A percentile compares a stretch with the other conserved stretches of the same genome.
These are phyloP conservation scores for Neodiprion lecontei DNA, from an alignment of 1,140 invertebrate genomes.

Conservation along the genomic window DNA sequence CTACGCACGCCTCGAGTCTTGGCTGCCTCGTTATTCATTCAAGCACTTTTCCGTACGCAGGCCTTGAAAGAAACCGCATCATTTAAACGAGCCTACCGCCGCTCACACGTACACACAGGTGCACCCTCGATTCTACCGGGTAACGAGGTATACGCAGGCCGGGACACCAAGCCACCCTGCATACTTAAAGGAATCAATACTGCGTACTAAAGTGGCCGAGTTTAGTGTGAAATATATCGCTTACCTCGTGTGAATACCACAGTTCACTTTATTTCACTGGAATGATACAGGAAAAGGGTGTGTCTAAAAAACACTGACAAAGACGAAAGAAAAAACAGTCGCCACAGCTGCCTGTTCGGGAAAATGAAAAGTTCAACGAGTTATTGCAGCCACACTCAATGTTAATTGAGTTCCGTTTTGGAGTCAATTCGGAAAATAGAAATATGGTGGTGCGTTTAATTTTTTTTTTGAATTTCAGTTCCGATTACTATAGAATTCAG, in stretches of 20 bases:
- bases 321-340: no score
- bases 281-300: background rate
- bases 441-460: background rate
- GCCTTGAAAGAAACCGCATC: slow-evolving; percentile 58
- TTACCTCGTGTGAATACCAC: background rate
- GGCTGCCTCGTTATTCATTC: slow-evolving; percentile 52
- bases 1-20: slow-evolving; percentile 46
- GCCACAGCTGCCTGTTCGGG: no score
- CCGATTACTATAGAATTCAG: background rate
- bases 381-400: no score
- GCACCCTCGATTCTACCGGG: background rate
- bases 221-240: background rate
- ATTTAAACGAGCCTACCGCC: slow-evolving; percentile 40
- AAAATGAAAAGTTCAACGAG: no score
- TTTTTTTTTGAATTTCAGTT: background rate
- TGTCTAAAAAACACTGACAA: no score
- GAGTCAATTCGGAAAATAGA: background rate
- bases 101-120: background rate
- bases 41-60: slow-evolving; percentile 36
- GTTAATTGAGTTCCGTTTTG: no score
- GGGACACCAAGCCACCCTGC: background rate
- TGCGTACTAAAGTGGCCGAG: slow-evolving; percentile 38
- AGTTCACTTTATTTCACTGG: background rate
- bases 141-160: background rate
- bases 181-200: slow-evolving; percentile 44